phyloP scores from a whole-genome alignment of 2,888 invertebrate genomes.

The Nomada fucata region DNA sequence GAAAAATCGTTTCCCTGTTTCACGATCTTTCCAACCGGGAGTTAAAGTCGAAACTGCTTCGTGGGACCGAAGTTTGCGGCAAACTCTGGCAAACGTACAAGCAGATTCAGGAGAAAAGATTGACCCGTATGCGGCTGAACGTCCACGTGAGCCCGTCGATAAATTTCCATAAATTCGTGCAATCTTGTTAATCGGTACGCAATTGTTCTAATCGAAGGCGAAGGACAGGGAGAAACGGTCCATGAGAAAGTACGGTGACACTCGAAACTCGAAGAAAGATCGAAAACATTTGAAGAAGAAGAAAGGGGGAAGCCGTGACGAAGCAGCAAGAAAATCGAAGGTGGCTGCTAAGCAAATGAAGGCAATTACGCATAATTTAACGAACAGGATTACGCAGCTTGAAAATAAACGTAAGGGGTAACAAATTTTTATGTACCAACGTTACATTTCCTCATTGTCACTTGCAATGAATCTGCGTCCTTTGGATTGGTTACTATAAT shows the following conservation, averaged over 20 bases:
- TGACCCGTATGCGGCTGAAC: conserved; percentile 31
- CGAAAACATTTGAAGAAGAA: background rate
- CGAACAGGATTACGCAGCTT: conserved; percentile 20
- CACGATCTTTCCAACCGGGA: conserved; percentile 32
- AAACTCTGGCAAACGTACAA: conserved; percentile 52
- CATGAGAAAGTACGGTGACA: background rate
- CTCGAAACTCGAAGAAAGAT: background rate
- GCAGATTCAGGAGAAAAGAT: conserved; percentile 33
- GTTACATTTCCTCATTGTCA: background rate
- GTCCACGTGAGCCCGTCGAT: conserved; percentile 36
- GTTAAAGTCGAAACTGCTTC: conserved; percentile 40
- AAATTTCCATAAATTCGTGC: background rate
- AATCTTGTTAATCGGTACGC: background rate
- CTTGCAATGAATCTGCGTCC: no score
- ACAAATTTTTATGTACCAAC: no score
- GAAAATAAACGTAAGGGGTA: conserved; percentile 44
- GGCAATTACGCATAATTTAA: conserved; percentile 21
- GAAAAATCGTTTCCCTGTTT: conserved; percentile 46
- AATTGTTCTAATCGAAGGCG: background rate
- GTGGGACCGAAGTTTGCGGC: conserved; percentile 37
- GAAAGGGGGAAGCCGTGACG: background rate
- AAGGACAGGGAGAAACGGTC: conserved; percentile 30
- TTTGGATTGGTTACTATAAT: background rate
- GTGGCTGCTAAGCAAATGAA: conserved; percentile 15
- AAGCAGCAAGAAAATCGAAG: conserved; percentile 3